Base-by-base conservation (phyloP, 92 coral and sea anemone species). In the Montipora capitata region DNA sequence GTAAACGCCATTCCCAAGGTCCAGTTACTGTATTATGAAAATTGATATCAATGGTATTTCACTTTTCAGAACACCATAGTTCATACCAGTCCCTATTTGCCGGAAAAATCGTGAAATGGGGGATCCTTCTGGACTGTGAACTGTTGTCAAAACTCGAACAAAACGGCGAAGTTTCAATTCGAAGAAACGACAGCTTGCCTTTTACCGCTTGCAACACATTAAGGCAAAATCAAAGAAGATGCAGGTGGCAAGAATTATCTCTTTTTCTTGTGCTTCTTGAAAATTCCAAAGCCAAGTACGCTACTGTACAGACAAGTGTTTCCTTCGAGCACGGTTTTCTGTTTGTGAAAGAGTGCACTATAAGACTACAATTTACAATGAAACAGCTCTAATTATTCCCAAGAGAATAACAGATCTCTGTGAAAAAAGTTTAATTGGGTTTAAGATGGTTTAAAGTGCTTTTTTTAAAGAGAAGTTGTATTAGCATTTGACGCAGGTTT, bases 291-390 rank as follows among this genome's bases (percentile, higher is more conserved):
- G 20, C 44, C 54, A 48, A 27, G 6, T 44, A 20, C 40, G 15
- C 43, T 18, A 5, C 52, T 0, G 52, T 8, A 72, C 3, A 48
- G n/a, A n/a, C n/a, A n/a, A n/a, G n/a, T n/a, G n/a, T n/a, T n/a
- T n/a, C n/a, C n/a, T n/a, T 20, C 27, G 27, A 20, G 27, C 27
- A 20, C 27, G 10, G 7, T 52, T 40, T 57, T 20, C 2, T 11
- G 68, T 59, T 44, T 58, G 57, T 70, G 52, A 40, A 18, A 57
- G 71, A 72, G 79, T 82, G 41, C 59, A 71, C 87, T 11, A 1
- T 10, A n/a, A 2, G 71, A 10, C 66, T 40, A 41, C 16, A 48
- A 48, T 57, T 59, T 83, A 4, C 48, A 83, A 83, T 83, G 39
- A 41, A 7, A 59, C 63, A 71, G 63, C 38, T 14, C 10, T 20